These are phyloP conservation scores for Psittacula cyanocephala DNA, from an alignment of 2,113 vertebrate species.

Conservation along the genomic window DNA sequence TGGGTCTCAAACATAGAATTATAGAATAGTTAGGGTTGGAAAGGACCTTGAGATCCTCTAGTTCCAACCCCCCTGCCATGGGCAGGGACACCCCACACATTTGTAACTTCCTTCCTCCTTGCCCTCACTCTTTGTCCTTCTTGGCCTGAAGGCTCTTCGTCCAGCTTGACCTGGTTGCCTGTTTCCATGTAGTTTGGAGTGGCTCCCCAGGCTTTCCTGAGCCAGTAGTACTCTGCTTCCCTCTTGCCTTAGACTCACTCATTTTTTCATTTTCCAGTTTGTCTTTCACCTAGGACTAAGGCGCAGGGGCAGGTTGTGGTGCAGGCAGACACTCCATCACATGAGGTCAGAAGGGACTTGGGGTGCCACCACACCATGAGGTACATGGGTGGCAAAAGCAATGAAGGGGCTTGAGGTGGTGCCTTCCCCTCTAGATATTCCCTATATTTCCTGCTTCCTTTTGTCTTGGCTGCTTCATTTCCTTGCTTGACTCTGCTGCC, in stretches of 20 bases:
- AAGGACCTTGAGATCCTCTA: no score
- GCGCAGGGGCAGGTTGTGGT: not conserved
- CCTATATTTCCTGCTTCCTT: not conserved
- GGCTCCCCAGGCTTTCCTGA: not conserved
- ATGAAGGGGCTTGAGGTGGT: not conserved
- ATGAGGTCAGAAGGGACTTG: not conserved
- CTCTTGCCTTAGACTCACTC: not conserved
- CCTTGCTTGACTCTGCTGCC: not conserved
- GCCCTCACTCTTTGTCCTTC: not conserved
- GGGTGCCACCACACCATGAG: not conserved
- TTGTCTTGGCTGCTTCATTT: rapidly evolving
- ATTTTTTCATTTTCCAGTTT: not conserved
- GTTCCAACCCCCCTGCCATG: no score
- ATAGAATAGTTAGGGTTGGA: no score
- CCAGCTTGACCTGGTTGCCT: not conserved
- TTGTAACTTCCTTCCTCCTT: not conserved
- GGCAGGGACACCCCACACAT: no score
- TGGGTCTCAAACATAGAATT: not conserved
- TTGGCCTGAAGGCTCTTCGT: not conserved
- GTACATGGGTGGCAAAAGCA: not conserved
- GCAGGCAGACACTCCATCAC: not conserved
- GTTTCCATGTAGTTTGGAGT: not conserved
- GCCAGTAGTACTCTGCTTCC: not conserved
- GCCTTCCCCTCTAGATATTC: not conserved
- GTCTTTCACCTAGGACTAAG: not conserved